Evolutionary conservation across 2,113 vertebrate genomes (phyloP).

Genomic region (Ammospiza caudacuta): DNA sequence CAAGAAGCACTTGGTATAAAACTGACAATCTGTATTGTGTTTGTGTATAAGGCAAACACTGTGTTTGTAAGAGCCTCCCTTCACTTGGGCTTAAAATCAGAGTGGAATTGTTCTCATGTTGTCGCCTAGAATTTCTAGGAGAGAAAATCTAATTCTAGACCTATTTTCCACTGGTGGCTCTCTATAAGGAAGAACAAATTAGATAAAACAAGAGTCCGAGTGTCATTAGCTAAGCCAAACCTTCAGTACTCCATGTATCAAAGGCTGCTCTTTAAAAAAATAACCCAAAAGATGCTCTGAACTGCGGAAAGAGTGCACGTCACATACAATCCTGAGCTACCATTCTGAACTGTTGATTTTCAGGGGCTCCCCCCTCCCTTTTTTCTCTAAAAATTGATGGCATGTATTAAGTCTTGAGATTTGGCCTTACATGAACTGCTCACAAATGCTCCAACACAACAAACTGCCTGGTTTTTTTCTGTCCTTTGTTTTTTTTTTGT

Average conservation of each 20-base stretch:
- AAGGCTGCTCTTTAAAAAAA: background rate
- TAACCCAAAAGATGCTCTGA: background rate
- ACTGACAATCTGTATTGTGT: background rate
- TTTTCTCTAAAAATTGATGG: background rate
- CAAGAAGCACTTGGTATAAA: slow-evolving; percentile 10
- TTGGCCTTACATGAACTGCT: background rate
- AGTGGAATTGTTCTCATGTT: background rate
- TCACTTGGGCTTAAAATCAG: slow-evolving; percentile 40
- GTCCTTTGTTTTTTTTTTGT: background rate
- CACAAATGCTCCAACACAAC: background rate
- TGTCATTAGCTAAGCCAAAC: background rate
- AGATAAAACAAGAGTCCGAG: background rate
- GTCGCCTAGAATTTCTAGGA: background rate
- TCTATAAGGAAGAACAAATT: background rate
- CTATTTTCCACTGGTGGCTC: background rate
- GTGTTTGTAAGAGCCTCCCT: background rate
- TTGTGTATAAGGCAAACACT: background rate
- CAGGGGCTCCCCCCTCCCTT: fast-evolving
- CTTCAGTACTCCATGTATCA: background rate
- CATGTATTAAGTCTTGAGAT: background rate
- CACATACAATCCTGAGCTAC: background rate
- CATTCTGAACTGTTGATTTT: background rate
- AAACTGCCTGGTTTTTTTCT: background rate
- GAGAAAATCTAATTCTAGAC: slow-evolving; percentile 45
- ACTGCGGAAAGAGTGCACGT: background rate